phyloP scores from a whole-genome alignment of 2,888 invertebrate genomes.

The Spisula solida region DNA sequence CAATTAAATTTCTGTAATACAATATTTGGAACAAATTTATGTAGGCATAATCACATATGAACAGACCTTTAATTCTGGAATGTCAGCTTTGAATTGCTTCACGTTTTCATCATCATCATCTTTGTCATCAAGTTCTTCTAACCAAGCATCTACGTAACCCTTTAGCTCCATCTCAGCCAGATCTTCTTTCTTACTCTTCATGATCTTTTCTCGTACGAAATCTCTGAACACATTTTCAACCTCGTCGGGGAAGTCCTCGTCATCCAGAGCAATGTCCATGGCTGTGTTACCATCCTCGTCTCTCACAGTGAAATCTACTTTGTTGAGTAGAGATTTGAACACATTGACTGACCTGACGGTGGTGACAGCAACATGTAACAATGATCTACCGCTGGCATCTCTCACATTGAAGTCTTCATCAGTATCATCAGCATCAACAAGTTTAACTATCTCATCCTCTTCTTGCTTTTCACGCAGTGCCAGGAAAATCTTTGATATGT shows the following conservation, averaged over 20 bases:
- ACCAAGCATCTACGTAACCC: slow-evolving; percentile 76
- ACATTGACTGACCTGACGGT: slow-evolving; percentile 71
- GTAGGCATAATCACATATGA: too few relatives aligned
- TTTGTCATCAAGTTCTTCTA: slow-evolving; percentile 65
- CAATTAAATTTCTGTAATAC: too few relatives aligned
- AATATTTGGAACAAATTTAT: too few relatives aligned
- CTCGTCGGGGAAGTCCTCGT: slow-evolving; percentile 68
- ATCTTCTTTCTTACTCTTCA: slow-evolving; percentile 69
- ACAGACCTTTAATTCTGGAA: slow-evolving; percentile 70
- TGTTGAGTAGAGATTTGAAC: slow-evolving; percentile 74
- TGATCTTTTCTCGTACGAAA: slow-evolving; percentile 64
- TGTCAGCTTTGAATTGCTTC: slow-evolving; percentile 64
- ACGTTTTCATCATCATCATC: slow-evolving; percentile 70
- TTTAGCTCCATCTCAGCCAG: slow-evolving; percentile 65
- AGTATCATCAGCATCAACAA: slow-evolving; percentile 60
- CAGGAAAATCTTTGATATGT: slow-evolving; percentile 69
- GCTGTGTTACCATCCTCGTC: slow-evolving; percentile 75
- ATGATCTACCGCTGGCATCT: slow-evolving; percentile 73
- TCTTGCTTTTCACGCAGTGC: slow-evolving; percentile 72
- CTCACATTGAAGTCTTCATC: slow-evolving; percentile 65
- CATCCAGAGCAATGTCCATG: slow-evolving; percentile 72
- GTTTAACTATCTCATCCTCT: slow-evolving; percentile 64
- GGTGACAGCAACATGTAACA: slow-evolving; percentile 75
- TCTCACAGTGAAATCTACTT: slow-evolving; percentile 70
- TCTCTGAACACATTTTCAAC: slow-evolving; percentile 63